Conservation (phyloP, 2,113 vertebrate genomes). For the Hyperoodon ampullatus region DNA sequence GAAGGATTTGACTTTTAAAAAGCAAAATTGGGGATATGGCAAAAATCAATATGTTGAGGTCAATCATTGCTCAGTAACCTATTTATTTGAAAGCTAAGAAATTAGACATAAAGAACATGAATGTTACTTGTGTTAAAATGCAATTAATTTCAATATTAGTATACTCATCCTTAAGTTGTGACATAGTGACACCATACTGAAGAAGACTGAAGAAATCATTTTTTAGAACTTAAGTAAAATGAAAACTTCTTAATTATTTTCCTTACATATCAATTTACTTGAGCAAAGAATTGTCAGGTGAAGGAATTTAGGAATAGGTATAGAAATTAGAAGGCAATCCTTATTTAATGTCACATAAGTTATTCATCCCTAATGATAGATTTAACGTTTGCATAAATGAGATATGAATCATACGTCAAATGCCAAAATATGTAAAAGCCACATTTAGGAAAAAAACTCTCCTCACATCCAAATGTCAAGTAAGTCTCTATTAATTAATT, state of each 20-base stretch:
- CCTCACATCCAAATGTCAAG: background rate
- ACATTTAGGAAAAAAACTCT: background rate
- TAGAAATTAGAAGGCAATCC: background rate
- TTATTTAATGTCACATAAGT: background rate
- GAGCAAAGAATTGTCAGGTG: background rate
- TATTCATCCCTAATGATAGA: background rate
- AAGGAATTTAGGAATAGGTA: background rate
- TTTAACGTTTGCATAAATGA: background rate
- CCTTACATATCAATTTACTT: background rate
- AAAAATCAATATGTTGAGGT: background rate
- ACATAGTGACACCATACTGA: background rate
- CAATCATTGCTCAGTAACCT: background rate
- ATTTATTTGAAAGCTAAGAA: conserved; percentile 13
- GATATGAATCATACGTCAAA: background rate
- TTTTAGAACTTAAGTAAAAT: background rate
- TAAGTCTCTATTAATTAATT: background rate
- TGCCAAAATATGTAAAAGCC: background rate
- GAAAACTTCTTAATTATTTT: background rate
- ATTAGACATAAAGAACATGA: background rate
- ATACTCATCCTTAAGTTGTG: background rate
- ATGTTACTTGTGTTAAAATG: background rate
- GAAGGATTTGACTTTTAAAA: background rate
- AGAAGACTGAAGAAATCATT: background rate
- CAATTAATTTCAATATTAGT: background rate
- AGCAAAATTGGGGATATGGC: background rate